Evolutionary conservation across 30 jellyfish, hydroid and myxozoan genomes (phyloP).

Genomic region (Sanderia malayensis): DNA sequence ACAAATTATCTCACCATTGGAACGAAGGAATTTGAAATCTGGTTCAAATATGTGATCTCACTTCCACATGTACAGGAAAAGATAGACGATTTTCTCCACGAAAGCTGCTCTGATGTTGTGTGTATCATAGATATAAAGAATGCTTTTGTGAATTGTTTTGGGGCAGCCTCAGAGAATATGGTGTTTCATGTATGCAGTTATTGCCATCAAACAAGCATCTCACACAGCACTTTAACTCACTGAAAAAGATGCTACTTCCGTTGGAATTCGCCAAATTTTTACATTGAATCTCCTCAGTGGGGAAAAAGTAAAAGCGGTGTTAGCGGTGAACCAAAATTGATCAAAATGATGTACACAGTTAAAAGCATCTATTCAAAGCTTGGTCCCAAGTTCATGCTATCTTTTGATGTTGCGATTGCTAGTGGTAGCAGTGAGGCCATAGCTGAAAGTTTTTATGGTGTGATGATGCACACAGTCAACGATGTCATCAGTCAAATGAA

Average conservation of each 20-base stretch:
- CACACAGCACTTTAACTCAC: constrained; percentile 4
- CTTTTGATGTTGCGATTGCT: constrained; percentile 22
- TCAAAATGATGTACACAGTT: not conserved
- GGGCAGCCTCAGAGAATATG: constrained; percentile 1
- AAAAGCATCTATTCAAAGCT: constrained; percentile 12
- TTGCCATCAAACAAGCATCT: constrained; percentile 4
- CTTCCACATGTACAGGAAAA: constrained; percentile 9
- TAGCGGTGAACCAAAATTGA: not conserved
- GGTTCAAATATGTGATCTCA: not conserved
- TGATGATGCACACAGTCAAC: constrained; percentile 14
- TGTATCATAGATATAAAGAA: not conserved
- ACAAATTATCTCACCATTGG: not conserved
- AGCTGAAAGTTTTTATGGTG: constrained; percentile 28
- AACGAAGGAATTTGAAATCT: not conserved
- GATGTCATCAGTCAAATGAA: constrained; percentile 18
- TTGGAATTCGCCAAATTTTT: not conserved
- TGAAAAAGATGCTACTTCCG: not conserved
- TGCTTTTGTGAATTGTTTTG: not conserved
- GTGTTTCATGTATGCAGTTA: not conserved
- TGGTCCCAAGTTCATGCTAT: constrained; percentile 17
- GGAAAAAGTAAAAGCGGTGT: not conserved
- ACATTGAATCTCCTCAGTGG: constrained; percentile 7
- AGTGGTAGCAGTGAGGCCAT: constrained; percentile 23
- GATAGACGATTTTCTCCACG: constrained; percentile 1
- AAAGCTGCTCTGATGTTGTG: not conserved